Evolutionary conservation across 2,113 vertebrate genomes (phyloP).

Genomic region (Platichthys stellatus): DNA sequence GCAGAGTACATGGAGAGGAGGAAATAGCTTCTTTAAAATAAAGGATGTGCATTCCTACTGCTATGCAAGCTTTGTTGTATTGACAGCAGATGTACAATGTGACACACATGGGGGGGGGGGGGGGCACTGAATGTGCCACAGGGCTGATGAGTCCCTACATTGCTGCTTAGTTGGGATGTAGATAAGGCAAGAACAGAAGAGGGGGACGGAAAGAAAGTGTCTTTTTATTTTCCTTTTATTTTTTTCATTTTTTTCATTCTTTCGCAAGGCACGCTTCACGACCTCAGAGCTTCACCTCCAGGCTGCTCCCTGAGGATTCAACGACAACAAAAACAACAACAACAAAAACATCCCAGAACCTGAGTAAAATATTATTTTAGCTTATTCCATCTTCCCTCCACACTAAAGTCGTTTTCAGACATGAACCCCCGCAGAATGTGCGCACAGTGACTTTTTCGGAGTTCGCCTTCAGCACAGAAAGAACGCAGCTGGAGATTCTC

Average conservation of each 20-base stretch:
- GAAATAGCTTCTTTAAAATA: neutral
- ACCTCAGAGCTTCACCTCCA: neutral
- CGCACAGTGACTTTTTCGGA: too few relatives aligned
- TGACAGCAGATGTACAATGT: conserved; percentile 51
- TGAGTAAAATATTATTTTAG: neutral
- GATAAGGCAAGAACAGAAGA: neutral
- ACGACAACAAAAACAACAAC: conserved; percentile 7
- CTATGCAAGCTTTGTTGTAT: conserved; percentile 32
- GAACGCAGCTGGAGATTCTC: too few relatives aligned
- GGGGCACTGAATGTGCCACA: conserved; percentile 25
- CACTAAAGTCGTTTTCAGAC: neutral
- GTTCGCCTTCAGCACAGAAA: too few relatives aligned
- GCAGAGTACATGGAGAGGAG: neutral
- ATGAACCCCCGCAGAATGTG: too few relatives aligned
- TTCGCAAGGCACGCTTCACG: conserved; percentile 6
- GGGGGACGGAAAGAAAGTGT: conserved; percentile 8
- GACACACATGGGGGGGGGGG: neutral
- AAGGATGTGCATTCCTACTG: neutral
- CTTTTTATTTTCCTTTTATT: neutral
- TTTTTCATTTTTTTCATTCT: neutral
- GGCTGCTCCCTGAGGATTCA: conserved; percentile 4
- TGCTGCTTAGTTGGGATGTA: conserved; percentile 13
- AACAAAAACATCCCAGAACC: conserved; percentile 11
- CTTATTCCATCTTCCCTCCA: neutral
- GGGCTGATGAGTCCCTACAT: conserved; percentile 43